Evolutionary conservation across 2,888 invertebrate genomes (phyloP).

Genomic region (Keiferia lycopersicella): DNA sequence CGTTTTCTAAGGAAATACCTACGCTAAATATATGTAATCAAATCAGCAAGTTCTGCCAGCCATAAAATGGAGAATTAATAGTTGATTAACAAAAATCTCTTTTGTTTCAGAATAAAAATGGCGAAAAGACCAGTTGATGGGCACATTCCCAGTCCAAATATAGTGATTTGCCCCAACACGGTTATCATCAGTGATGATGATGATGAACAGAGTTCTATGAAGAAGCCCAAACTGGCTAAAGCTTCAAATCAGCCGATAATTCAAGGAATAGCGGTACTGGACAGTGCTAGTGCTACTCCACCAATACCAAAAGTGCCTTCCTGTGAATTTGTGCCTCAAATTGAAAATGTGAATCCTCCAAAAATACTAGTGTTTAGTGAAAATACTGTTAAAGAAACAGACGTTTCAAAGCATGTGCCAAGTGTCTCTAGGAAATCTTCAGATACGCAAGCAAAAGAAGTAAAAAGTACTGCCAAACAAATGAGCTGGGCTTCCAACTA

Average conservation of each 20-base stretch:
- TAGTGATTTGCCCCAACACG: conserved; percentile 37
- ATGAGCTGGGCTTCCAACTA: background rate
- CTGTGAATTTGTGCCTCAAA: background rate
- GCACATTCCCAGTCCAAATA: conserved; percentile 45
- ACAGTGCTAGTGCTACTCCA: background rate
- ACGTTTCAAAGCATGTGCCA: background rate
- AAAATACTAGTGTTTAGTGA: background rate
- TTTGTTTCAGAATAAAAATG: conserved; percentile 32
- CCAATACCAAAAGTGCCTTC: background rate
- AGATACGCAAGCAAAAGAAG: background rate
- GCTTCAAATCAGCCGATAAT: background rate
- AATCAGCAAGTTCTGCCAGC: no score
- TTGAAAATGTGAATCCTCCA: background rate
- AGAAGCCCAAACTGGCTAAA: background rate
- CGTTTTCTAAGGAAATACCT: no score
- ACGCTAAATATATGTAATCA: no score
- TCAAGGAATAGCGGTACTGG: background rate
- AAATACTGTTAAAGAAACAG: background rate
- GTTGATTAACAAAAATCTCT: background rate
- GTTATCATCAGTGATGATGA: background rate
- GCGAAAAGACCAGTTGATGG: conserved; percentile 35
- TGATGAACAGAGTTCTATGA: background rate
- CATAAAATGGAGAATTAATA: no score
- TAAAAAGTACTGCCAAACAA: background rate
- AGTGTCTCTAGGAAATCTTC: background rate